Evolutionary conservation across 2,888 invertebrate species (phyloP), one percentile per base, ranked within the genome.

Genomic region (Phorcus lineatus): DNA sequence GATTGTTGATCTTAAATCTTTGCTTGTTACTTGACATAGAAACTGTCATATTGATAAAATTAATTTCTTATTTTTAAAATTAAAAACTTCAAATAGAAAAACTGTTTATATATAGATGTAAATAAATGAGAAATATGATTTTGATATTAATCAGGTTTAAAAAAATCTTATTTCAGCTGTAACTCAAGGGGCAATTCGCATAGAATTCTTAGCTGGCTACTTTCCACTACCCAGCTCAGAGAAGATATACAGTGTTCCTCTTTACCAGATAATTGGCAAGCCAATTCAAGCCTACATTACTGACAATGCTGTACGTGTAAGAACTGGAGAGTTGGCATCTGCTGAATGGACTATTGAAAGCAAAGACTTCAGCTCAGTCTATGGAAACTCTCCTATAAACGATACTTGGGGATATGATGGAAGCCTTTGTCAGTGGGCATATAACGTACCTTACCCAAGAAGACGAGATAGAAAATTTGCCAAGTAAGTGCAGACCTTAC

Each of bases 191-290:
- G 1, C 11, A 22, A 0, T 74, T n/a, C 22, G n/a, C 7, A 74
- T 74, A 3, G 47, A 52, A 17, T 74, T 74, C 53, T n/a, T 74
- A 19, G 11, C 57, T 28, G 36, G 19, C 40, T 13, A 19, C 9
- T 31, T 47, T 0, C 81, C n/a, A n/a, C n/a, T n/a, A n/a, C n/a
- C n/a, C n/a, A n/a, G n/a, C n/a, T n/a, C 81, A n/a, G n/a, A n/a
- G n/a, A n/a, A 16, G 76, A 75, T 75, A n/a, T 81, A 79, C 76
- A 75, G 75, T n/a, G 81, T 81, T 66, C 55, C 81, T 17, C 47
- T 81, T 19, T 75, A 79, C 22, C 47, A 79, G 54, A 81, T n/a
- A n/a, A n/a, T 67, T 9, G 76, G 79, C 76, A 40, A 40, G 2
- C 79, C 81, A 6, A 40, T 77, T 1, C 17, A 62, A 57, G 81